Evolutionary conservation across 2,113 vertebrate species (phyloP).

Genomic region (Notarius quadriscutis): DNA sequence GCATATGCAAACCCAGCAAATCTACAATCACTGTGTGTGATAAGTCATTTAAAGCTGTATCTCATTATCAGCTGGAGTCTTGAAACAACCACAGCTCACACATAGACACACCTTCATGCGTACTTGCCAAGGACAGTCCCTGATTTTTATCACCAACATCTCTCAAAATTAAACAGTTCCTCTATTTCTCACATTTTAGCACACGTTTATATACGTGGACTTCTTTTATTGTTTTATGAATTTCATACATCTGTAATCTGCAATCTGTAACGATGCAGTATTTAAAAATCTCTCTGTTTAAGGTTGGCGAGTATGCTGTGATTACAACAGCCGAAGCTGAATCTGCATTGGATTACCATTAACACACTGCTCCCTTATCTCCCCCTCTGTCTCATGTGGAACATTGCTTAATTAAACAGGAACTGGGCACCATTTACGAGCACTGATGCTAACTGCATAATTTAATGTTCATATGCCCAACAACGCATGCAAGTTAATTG

Average conservation of each 20-base stretch:
- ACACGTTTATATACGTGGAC: neutral
- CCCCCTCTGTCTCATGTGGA: conserved; percentile 26
- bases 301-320: neutral
- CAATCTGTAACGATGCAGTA: neutral
- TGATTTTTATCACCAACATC: neutral
- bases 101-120: conserved; percentile 35
- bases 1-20: conserved; percentile 58
- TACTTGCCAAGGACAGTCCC: neutral
- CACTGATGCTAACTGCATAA: conserved; percentile 52
- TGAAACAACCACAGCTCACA: conserved; percentile 27
- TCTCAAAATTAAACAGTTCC: neutral
- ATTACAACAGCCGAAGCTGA: conserved; percentile 49
- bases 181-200: neutral
- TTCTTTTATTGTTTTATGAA: neutral
- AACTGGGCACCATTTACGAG: conserved; percentile 50
- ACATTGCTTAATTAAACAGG: conserved; percentile 52
- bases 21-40: conserved; percentile 65
- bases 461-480: conserved; percentile 47
- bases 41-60: conserved; percentile 65
- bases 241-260: neutral
- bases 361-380: conserved; percentile 13
- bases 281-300: neutral
- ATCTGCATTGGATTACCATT: conserved; percentile 57
- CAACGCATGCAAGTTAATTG: conserved; percentile 23
- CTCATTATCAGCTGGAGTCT: conserved; percentile 61